phyloP scores from a whole-genome alignment of 1,140 invertebrate genomes.

The Orussus abietinus region DNA sequence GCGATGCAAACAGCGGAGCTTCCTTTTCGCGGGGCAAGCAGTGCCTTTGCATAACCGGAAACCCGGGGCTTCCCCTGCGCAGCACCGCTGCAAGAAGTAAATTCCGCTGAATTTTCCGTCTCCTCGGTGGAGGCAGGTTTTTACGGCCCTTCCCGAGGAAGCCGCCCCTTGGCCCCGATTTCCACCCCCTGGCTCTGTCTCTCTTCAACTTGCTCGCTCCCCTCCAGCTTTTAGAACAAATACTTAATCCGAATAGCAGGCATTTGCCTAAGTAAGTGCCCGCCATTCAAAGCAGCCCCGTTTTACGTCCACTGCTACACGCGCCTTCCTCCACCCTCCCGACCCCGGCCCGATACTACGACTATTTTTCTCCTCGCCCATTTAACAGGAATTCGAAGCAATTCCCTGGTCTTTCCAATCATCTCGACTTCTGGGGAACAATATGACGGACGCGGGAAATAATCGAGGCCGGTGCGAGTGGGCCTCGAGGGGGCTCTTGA shows the following conservation, averaged over 20 bases:
- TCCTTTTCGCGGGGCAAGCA: background rate
- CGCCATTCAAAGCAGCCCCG: conserved; percentile 41
- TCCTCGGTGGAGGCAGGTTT: conserved; percentile 32
- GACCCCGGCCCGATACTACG: background rate
- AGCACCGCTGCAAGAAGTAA: conserved; percentile 29
- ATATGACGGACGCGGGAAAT: too few relatives aligned
- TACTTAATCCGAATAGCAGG: conserved; percentile 51
- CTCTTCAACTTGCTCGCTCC: conserved; percentile 28
- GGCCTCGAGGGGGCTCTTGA: too few relatives aligned
- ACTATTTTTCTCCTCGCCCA: conserved; percentile 10
- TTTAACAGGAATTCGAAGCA: background rate
- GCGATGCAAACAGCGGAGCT: too few relatives aligned
- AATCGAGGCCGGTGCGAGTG: too few relatives aligned
- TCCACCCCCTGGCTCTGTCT: conserved; percentile 10
- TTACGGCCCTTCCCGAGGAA: conserved; percentile 27
- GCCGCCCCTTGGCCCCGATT: conserved; percentile 8
- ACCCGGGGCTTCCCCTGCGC: conserved; percentile 27
- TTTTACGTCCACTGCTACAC: conserved; percentile 33
- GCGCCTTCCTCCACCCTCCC: conserved; percentile 1
- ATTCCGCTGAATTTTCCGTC: conserved; percentile 40
- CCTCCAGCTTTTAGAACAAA: conserved; percentile 51
- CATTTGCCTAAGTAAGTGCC: conserved; percentile 51
- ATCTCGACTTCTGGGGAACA: background rate
- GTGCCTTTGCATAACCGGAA: conserved; percentile 27
- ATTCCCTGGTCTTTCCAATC: background rate